Evolutionary conservation across 2,113 vertebrate species (phyloP).

Genomic region (Platycercus adscitus): DNA sequence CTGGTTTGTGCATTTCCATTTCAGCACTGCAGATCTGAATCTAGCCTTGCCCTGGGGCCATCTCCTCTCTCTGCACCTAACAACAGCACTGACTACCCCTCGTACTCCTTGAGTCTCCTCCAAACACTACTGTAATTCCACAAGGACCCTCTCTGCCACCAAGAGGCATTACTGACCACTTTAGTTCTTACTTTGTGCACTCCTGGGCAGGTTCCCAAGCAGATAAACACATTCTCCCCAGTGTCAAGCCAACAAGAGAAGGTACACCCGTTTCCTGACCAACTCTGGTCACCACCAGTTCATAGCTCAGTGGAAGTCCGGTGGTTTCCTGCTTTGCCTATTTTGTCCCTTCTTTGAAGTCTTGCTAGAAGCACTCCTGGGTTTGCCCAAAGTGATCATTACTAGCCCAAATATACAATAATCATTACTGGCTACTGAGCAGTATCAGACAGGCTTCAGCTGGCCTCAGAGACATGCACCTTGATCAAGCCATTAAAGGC

Average conservation of each 20-base stretch:
- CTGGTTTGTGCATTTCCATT: not conserved
- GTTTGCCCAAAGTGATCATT: not conserved
- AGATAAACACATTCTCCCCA: not conserved
- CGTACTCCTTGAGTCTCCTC: not conserved
- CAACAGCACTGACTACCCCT: rapidly evolving
- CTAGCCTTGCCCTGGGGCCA: rapidly evolving
- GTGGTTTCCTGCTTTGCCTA: not conserved
- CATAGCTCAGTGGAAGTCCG: not conserved
- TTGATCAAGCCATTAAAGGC: not conserved
- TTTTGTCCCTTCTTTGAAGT: not conserved
- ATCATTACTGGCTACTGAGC: rapidly evolving
- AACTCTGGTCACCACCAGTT: not conserved
- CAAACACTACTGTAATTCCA: not conserved
- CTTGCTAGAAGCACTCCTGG: not conserved
- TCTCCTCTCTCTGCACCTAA: not conserved
- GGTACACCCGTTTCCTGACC: not conserved
- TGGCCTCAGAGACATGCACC: not conserved
- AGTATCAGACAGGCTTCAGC: not conserved
- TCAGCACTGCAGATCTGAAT: not conserved
- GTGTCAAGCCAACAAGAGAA: not conserved
- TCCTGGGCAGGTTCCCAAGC: not conserved
- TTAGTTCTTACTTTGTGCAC: not conserved
- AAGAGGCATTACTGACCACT: not conserved
- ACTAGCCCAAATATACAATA: not conserved
- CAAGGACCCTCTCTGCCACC: not conserved